These are phyloP conservation scores for Variabilichromis moorii DNA, from an alignment of 2,113 vertebrate genomes.

Conservation along the genomic window DNA sequence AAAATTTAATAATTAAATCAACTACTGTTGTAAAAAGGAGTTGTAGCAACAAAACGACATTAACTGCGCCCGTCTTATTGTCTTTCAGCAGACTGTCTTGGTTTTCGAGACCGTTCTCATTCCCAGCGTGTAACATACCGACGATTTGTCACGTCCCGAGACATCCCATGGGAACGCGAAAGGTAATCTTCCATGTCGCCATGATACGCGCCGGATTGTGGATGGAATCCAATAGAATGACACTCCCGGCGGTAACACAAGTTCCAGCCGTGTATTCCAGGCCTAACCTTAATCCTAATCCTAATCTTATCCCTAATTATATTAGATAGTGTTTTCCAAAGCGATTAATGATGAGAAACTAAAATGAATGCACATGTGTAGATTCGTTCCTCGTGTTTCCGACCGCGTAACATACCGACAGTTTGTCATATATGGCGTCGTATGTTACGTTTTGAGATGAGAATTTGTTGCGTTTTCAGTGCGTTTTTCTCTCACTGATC, in stretches of 20 bases:
- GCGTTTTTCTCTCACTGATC: neutral
- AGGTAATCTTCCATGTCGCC: neutral
- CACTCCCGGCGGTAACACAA: fast-evolving
- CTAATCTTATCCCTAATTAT: neutral
- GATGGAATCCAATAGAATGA: neutral
- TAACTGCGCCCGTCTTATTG: fast-evolving
- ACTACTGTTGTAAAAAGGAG: neutral
- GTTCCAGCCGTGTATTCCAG: neutral
- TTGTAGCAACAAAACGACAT: neutral
- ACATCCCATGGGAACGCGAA: fast-evolving
- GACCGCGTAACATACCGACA: fast-evolving
- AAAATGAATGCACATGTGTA: neutral
- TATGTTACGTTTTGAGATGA: neutral
- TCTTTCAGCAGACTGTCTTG: neutral
- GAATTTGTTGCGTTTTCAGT: neutral
- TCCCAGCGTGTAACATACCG: neutral
- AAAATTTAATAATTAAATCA: fast-evolving
- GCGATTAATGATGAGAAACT: neutral
- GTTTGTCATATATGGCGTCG: fast-evolving
- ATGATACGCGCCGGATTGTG: fast-evolving
- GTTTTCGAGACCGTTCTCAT: neutral
- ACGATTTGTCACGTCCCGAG: neutral
- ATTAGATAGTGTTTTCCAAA: neutral
- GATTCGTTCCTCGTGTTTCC: fast-evolving
- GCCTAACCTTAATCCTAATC: neutral